Conservation (phyloP, 2,888 invertebrate genomes). For the Lepidocyrtinus sp. region DNA sequence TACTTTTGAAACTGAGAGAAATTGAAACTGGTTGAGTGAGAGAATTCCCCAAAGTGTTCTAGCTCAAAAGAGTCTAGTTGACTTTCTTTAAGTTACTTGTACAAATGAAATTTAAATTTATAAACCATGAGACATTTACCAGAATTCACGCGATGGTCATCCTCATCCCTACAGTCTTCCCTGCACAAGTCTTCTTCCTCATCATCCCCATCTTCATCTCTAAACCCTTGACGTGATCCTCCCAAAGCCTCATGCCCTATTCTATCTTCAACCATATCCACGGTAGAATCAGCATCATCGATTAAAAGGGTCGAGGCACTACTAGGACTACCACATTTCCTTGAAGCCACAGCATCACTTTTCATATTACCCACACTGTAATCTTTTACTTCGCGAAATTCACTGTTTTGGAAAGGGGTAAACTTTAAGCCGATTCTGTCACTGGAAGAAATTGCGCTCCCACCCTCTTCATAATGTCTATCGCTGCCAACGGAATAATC, state of each 20-base stretch:
- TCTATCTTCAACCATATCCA: conserved; percentile 56
- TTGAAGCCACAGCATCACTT: neutral
- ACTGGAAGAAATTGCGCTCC: neutral
- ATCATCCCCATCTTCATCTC: conserved; percentile 49
- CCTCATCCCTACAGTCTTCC: conserved; percentile 43
- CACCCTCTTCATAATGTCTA: neutral
- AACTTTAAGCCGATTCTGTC: neutral
- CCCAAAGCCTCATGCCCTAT: neutral
- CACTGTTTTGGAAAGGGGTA: neutral
- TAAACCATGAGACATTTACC: too few species aligned
- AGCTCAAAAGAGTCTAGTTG: too few species aligned
- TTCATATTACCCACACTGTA: neutral
- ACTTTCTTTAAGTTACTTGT: too few species aligned
- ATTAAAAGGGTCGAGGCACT: conserved; percentile 44
- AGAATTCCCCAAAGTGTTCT: too few species aligned
- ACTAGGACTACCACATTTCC: conserved; percentile 8
- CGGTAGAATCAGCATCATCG: conserved; percentile 69
- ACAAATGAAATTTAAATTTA: too few species aligned
- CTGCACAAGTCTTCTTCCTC: conserved; percentile 58
- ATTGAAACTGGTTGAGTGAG: too few species aligned
- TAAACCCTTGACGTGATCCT: conserved; percentile 27
- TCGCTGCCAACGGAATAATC: conserved; percentile 30
- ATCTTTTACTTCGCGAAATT: neutral
- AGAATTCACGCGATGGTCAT: conserved; percentile 31
- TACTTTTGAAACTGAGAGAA: too few species aligned